These are phyloP conservation scores for Glyptemys insculpta DNA, from an alignment of 2,797 vertebrate genomes.

Conservation along the genomic window DNA sequence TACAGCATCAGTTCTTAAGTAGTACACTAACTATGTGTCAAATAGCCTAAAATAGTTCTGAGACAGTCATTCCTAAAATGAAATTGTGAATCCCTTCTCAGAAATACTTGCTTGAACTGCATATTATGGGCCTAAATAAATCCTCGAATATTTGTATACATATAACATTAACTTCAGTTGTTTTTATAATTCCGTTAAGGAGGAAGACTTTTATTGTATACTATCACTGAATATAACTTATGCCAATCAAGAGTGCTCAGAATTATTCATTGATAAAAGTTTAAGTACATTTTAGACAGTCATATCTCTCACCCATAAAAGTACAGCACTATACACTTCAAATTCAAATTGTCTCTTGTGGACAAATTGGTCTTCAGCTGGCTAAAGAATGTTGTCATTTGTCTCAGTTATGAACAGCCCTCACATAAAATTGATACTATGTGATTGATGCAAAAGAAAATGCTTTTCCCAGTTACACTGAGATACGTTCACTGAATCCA, in stretches of 20 bases:
- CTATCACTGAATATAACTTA: background rate
- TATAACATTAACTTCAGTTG: background rate
- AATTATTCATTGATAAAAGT: background rate
- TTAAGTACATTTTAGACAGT: background rate
- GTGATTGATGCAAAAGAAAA: background rate
- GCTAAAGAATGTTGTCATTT: background rate
- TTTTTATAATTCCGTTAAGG: background rate
- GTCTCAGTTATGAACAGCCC: background rate
- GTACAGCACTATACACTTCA: background rate
- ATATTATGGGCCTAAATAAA: background rate
- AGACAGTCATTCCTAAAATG: background rate
- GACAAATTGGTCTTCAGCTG: background rate
- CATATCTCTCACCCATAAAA: background rate
- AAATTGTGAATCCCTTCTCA: background rate
- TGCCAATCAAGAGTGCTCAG: background rate
- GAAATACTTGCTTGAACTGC: background rate
- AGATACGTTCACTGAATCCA: accelerated
- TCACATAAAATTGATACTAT: background rate
- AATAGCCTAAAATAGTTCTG: background rate
- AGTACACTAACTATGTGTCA: background rate
- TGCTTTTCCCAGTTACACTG: background rate
- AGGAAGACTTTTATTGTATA: background rate
- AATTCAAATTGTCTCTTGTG: background rate
- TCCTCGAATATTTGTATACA: background rate
- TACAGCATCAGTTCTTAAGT: background rate